phyloP scores from a whole-genome alignment of 2,113 vertebrate genomes.

The Lanius ludovicianus region DNA sequence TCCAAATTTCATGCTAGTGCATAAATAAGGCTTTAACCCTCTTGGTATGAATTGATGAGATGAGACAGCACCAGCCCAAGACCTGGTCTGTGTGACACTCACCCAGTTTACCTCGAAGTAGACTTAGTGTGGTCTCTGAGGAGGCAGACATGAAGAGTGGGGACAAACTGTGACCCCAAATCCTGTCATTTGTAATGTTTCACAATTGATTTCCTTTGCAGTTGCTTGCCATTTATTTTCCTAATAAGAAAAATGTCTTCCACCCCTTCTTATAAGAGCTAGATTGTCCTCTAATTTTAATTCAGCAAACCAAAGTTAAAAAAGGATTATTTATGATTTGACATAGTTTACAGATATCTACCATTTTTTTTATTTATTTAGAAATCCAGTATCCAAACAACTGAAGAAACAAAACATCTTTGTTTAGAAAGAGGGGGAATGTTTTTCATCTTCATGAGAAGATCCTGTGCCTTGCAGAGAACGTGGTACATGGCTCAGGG shows the following conservation, averaged over 20 bases:
- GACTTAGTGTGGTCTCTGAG: neutral
- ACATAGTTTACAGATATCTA: neutral
- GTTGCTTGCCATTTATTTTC: neutral
- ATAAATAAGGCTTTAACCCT: neutral
- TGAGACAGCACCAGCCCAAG: neutral
- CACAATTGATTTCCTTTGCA: neutral
- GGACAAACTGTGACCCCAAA: neutral
- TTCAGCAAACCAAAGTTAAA: neutral
- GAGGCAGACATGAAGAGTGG: neutral
- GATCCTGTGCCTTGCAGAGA: neutral
- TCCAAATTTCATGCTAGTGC: neutral
- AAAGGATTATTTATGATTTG: neutral
- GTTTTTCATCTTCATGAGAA: neutral
- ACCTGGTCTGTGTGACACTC: neutral
- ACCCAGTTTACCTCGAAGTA: neutral
- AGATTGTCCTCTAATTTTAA: too few relatives aligned
- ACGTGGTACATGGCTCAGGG: fast-evolving
- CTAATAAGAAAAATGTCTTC: neutral
- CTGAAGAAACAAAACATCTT: neutral
- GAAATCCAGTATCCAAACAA: neutral
- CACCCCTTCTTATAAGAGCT: neutral
- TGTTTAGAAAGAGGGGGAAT: neutral
- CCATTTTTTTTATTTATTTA: neutral
- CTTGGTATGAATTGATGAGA: neutral
- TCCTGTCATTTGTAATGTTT: neutral